phyloP scores from a whole-genome alignment of 2,113 vertebrate species.

The Malurus alboscapulatus region DNA sequence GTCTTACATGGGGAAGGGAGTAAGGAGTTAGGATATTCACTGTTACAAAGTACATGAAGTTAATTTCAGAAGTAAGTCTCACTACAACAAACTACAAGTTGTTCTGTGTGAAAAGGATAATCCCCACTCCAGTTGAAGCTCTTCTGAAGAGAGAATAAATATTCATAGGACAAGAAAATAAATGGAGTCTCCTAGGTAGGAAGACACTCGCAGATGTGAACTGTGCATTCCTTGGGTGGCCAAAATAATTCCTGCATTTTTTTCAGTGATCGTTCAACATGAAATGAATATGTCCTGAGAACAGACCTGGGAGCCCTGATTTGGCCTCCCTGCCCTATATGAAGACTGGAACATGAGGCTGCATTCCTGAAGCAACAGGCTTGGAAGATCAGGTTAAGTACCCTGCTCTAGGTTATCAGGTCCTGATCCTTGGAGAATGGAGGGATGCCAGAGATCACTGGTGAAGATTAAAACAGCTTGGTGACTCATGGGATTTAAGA shows the following conservation, averaged over 20 bases:
- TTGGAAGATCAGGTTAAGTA: neutral
- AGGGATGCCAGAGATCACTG: neutral
- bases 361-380: neutral
- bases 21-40: neutral
- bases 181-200: accelerated
- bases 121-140: neutral
- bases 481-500: neutral
- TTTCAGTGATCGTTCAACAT: no score
- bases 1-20: neutral
- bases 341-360: neutral
- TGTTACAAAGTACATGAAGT: neutral
- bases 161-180: neutral
- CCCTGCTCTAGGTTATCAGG: neutral
- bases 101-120: neutral
- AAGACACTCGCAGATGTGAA: neutral
- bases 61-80: neutral
- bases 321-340: neutral
- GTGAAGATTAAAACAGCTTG: neutral
- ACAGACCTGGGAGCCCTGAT: neutral
- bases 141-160: neutral
- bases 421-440: neutral
- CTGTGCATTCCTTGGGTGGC: neutral
- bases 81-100: neutral
- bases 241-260: neutral
- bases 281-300: neutral